Evolutionary conservation across 1,140 invertebrate genomes (phyloP).

Genomic region (Heliconius hewitsoni): DNA sequence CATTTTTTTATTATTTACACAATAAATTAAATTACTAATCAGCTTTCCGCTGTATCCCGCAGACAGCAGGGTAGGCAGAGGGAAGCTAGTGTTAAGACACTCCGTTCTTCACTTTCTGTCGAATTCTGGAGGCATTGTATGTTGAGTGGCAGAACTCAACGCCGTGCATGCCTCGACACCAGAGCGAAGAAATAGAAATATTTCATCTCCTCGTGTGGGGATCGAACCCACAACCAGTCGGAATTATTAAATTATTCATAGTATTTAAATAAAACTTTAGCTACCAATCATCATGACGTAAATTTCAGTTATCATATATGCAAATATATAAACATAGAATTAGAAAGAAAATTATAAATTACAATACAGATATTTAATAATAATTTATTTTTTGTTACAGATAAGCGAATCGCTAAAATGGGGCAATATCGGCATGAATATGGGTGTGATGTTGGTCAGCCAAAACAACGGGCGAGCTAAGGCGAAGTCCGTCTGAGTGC

Average conservation of each 20-base stretch:
- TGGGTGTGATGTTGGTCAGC: conserved; percentile 83
- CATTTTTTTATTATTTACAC: neutral
- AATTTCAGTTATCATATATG: neutral
- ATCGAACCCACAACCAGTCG: too few species aligned
- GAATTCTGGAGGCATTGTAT: too few species aligned
- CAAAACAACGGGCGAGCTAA: conserved; percentile 76
- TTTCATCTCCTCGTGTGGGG: too few species aligned
- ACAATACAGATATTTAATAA: neutral
- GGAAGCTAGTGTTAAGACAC: too few species aligned
- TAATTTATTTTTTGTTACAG: conserved; percentile 76
- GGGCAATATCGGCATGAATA: conserved; percentile 85
- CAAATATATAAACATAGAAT: neutral
- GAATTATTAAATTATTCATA: neutral
- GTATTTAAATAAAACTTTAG: neutral
- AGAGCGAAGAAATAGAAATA: too few species aligned
- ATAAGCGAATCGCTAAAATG: conserved; percentile 85
- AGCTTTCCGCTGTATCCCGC: too few species aligned
- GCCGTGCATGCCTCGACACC: too few species aligned
- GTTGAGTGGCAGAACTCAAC: too few species aligned
- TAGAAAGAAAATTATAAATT: neutral
- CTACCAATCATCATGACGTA: neutral
- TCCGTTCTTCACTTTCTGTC: too few species aligned
- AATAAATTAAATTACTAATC: neutral
- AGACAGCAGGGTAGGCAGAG: too few species aligned
- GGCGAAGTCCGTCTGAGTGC: conserved; percentile 77